A percentile compares a stretch with the other conserved stretches of the same genome.
Conservation (phyloP, 2,113 vertebrate genomes). For the Formicarius rufipectus region DNA sequence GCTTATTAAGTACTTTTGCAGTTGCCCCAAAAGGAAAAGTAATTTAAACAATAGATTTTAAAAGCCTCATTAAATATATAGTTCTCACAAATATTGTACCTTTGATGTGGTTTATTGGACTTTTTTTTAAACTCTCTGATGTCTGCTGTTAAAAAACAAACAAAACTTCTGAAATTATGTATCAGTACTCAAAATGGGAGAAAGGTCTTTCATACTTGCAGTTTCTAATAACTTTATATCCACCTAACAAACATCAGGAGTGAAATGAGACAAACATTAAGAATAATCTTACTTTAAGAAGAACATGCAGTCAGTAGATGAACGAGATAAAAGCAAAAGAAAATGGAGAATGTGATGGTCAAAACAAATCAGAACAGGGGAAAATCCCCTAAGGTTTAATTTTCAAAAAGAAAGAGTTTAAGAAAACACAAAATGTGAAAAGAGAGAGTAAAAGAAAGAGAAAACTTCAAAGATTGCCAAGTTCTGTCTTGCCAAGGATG, state of each 20-base stretch:
- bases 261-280: background rate
- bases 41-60: background rate
- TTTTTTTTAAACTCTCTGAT: background rate
- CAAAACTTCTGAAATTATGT: background rate
- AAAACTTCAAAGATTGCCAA: background rate
- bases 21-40: background rate
- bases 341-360: background rate
- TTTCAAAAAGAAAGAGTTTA: background rate
- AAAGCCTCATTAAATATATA: background rate
- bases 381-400: accelerated
- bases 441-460: background rate
- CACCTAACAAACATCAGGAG: background rate
- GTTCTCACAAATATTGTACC: background rate
- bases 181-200: background rate
- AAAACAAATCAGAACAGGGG: accelerated
- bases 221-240: background rate
- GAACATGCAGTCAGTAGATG: background rate
- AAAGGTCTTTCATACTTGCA: background rate
- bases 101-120: background rate
- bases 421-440: background rate
- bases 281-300: background rate
- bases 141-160: background rate
- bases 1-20: conserved; percentile 25
- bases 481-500: background rate
- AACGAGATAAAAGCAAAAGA: background rate